These are phyloP conservation scores for Chouioia cunea DNA, from an alignment of 2,888 invertebrate genomes.

Conservation along the genomic window DNA sequence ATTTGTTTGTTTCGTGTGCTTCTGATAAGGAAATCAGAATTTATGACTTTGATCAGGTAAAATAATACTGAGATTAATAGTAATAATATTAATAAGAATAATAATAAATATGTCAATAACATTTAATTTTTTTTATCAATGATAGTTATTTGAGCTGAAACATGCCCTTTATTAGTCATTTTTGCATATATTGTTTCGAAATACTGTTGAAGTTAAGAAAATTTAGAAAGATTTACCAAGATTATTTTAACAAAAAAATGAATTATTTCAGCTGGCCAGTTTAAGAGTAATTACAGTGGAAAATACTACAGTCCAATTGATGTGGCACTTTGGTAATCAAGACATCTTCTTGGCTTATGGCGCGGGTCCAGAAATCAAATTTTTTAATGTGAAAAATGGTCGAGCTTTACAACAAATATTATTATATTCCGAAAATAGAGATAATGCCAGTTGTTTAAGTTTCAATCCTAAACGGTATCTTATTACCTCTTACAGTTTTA, in stretches of 20 bases:
- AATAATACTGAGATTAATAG: too few species aligned
- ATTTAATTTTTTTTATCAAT: too few species aligned
- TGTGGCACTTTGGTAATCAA: conserved; percentile 60
- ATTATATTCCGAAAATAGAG: conserved; percentile 55
- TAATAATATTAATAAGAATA: too few species aligned
- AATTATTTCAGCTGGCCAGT: conserved; percentile 52
- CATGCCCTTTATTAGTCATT: too few species aligned
- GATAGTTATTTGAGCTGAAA: too few species aligned
- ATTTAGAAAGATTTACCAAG: too few species aligned
- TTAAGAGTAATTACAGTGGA: conserved; percentile 58
- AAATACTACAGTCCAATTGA: conserved; percentile 59
- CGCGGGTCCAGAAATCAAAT: conserved; percentile 57
- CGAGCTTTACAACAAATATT: conserved; percentile 54
- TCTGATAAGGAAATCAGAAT: conserved; percentile 64
- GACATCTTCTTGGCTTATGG: conserved; percentile 63
- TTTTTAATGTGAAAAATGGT: conserved; percentile 59
- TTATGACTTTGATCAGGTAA: conserved; percentile 62
- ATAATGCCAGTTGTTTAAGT: conserved; percentile 58
- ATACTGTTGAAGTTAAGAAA: too few species aligned
- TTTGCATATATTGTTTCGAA: too few species aligned
- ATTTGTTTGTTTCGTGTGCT: conserved; percentile 60
- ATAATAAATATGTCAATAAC: too few species aligned
- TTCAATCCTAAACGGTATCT: conserved; percentile 63
- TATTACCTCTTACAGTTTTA: not conserved
- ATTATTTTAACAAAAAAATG: too few species aligned